Base-by-base conservation (phyloP, 2,113 vertebrate genomes). In the Gallinago media region DNA sequence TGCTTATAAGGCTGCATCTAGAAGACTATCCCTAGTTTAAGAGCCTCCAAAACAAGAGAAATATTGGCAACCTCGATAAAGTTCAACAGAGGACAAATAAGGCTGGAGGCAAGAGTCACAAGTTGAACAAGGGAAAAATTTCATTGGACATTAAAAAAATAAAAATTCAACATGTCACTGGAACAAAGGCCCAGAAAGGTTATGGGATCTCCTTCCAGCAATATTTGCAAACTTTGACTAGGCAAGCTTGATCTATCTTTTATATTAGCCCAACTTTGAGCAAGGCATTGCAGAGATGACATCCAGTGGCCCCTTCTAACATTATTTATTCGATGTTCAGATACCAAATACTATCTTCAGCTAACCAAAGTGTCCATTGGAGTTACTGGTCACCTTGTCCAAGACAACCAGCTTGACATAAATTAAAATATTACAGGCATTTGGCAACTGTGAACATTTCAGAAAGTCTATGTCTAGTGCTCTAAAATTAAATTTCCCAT, bases 391-490 rank as follows among this genome's bases (percentile, higher is more conserved):
- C 50, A 85, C 29, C 2, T 25, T 65, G 59, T 15, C 27, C 5
- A 5, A 82, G 22, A 71, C 75, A 73, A 86, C 65, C 46, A 83
- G 54, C 49, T 73, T 66, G 79, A 79, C 72, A 72, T 65, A 86
- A 88, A 91, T 65, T 79, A 90, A 96, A 93, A 95, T 63, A 40
- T 83, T 36, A n/a, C n/a, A 56, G 32, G 40, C 59, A 52, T 71
- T 79, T 80, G 44, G 58, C 29, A 91, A 11, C 75, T 13, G 10
- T 44, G 50, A 79, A 65, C 32, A 67, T 31, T 71, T 90, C 79
- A 63, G 42, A 32, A 26, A 68, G 27, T 52, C 14, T 61, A 9
- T 2, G 26, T 40, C 66, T 1, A 2, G 36, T 38, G 50, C 3
- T 74, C 27, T 23, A 82, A 71, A 87, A 78, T 49, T 16, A 40